These are phyloP conservation scores for Nymphalis c-album DNA, from an alignment of 2,888 invertebrate genomes.

Conservation along the genomic window DNA sequence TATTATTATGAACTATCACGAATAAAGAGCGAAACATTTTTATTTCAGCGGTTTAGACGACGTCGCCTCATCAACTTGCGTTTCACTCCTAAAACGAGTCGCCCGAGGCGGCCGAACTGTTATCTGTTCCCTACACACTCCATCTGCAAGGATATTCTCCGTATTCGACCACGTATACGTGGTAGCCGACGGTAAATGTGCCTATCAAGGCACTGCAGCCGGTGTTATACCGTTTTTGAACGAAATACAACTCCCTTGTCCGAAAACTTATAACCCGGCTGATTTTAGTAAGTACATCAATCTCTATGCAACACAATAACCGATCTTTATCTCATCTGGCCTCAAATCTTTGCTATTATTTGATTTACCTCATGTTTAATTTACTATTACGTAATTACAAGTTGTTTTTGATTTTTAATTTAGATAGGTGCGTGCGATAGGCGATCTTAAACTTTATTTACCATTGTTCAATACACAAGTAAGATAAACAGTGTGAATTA, in stretches of 20 bases:
- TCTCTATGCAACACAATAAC: neutral
- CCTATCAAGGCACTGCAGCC: slow-evolving; percentile 90
- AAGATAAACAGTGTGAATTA: no score
- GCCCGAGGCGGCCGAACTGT: slow-evolving; percentile 94
- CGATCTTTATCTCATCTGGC: neutral
- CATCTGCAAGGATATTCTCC: slow-evolving; percentile 94
- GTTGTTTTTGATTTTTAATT: no score
- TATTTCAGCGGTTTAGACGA: slow-evolving; percentile 92
- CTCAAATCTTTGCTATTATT: neutral
- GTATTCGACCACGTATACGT: slow-evolving; percentile 96
- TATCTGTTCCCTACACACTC: slow-evolving; percentile 97
- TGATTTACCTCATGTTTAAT: neutral
- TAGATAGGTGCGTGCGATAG: no score
- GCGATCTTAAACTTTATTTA: no score
- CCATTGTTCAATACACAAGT: no score
- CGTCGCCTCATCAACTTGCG: slow-evolving; percentile 93
- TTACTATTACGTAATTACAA: no score
- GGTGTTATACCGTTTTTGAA: slow-evolving; percentile 92
- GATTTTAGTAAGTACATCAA: slow-evolving; percentile 90
- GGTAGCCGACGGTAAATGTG: slow-evolving; percentile 93
- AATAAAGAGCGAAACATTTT: neutral
- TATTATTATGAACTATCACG: neutral
- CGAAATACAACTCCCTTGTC: slow-evolving; percentile 90
- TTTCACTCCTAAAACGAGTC: slow-evolving; percentile 90
- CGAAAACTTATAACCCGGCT: slow-evolving; percentile 96